Conservation (phyloP, 2,888 invertebrate species). For the Cepaea hortensis region DNA sequence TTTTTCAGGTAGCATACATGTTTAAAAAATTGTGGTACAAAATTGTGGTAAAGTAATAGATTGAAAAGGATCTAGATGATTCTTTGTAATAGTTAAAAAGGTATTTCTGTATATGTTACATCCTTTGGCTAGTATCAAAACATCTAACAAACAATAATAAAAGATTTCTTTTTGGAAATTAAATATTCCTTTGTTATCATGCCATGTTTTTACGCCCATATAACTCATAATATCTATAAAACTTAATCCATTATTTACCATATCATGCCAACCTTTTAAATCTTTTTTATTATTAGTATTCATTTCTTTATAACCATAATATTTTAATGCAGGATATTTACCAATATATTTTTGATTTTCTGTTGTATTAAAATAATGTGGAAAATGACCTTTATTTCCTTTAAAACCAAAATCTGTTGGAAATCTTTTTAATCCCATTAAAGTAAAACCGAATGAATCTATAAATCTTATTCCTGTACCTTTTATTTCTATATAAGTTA, state of each 20-base stretch:
- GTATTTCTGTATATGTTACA: constrained; percentile 14
- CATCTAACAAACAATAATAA: constrained; percentile 29
- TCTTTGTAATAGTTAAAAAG: constrained; percentile 19
- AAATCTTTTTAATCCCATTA: too few relatives aligned
- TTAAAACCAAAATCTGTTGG: too few relatives aligned
- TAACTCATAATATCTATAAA: not conserved
- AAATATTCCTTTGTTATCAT: not conserved
- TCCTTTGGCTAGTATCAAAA: constrained; percentile 22
- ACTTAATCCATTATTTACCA: too few relatives aligned
- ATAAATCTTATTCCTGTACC: too few relatives aligned
- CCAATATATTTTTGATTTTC: not conserved
- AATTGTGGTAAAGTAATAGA: constrained; percentile 24
- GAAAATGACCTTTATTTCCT: too few relatives aligned
- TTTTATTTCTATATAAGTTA: too few relatives aligned
- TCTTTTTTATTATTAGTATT: too few relatives aligned
- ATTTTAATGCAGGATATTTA: constrained; percentile 5
- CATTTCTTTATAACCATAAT: not conserved
- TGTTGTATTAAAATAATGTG: too few relatives aligned
- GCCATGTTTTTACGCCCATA: not conserved
- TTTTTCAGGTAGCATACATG: not conserved
- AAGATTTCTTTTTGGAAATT: constrained; percentile 19
- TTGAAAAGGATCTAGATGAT: constrained; percentile 13
- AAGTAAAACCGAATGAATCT: too few relatives aligned
- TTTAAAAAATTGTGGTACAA: constrained; percentile 6
- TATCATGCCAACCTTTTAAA: too few relatives aligned